These are phyloP conservation scores for Exocentrus adspersus DNA, from an alignment of 2,888 invertebrate genomes.

Conservation along the genomic window DNA sequence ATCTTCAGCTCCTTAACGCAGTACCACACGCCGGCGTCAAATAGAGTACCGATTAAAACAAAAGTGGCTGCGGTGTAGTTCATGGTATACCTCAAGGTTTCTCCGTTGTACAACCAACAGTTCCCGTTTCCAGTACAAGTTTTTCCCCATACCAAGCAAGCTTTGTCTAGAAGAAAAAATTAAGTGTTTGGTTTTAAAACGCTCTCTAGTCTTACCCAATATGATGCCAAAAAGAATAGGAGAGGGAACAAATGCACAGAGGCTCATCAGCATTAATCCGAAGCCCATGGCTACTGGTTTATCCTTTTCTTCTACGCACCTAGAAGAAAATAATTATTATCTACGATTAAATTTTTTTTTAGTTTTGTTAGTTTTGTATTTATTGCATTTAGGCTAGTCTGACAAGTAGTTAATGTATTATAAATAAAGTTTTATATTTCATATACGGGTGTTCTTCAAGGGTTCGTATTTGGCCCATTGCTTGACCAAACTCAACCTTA, in stretches of 20 bases:
- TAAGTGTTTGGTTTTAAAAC: slow-evolving; percentile 10
- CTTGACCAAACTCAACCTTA: too few species aligned
- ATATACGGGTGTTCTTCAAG: too few species aligned
- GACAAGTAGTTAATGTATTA: not conserved
- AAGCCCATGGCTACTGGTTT: slow-evolving; percentile 79
- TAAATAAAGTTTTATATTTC: not conserved
- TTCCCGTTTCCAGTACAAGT: slow-evolving; percentile 76
- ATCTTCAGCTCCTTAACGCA: slow-evolving; percentile 75
- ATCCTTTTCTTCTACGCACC: slow-evolving; percentile 78
- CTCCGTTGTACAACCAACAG: slow-evolving; percentile 79
- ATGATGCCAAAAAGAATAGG: slow-evolving; percentile 81
- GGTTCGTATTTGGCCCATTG: too few species aligned
- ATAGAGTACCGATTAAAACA: slow-evolving; percentile 71
- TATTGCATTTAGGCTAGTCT: slow-evolving; percentile 8
- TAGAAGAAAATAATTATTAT: slow-evolving; percentile 46
- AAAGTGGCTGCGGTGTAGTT: slow-evolving; percentile 75
- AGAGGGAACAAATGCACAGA: slow-evolving; percentile 79
- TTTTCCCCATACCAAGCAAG: slow-evolving; percentile 79
- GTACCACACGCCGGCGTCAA: slow-evolving; percentile 76
- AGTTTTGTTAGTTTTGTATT: slow-evolving; percentile 6
- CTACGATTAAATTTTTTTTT: not conserved
- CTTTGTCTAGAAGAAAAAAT: slow-evolving; percentile 64
- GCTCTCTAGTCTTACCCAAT: slow-evolving; percentile 65
- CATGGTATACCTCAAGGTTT: slow-evolving; percentile 70
- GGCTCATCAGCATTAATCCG: slow-evolving; percentile 73